Evolutionary conservation across 2,113 vertebrate species (phyloP).

Genomic region (Rafetus swinhoei): DNA sequence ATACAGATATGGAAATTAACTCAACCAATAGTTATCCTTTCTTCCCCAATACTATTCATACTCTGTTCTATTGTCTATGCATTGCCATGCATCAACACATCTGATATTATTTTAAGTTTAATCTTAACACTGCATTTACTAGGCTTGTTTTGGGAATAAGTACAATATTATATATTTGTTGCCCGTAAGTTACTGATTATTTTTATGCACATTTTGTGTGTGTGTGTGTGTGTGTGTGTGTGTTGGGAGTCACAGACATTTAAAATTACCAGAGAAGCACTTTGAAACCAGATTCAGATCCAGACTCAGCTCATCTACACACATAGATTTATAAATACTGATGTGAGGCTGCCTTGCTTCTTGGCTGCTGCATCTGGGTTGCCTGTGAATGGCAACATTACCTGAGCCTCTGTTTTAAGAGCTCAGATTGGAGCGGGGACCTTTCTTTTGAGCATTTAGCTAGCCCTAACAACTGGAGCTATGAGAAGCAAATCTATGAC

Average conservation of each 20-base stretch:
- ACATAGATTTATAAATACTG: slow-evolving; percentile 18
- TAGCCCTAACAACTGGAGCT: neutral
- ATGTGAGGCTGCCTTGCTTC: slow-evolving; percentile 8
- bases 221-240: no score
- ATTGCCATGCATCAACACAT: neutral
- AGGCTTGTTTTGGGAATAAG: neutral
- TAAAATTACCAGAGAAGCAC: neutral
- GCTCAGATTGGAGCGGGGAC: neutral
- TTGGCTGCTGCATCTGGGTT: neutral
- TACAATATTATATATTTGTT: neutral
- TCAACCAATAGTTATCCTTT: neutral
- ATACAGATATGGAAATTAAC: neutral
- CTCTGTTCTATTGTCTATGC: neutral
- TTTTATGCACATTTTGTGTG: no score
- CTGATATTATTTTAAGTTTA: neutral
- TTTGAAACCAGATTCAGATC: neutral
- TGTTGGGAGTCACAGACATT: neutral
- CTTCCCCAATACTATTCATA: neutral
- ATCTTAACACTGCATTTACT: neutral
- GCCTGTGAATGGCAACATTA: neutral
- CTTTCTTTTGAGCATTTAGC: neutral
- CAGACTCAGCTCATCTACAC: neutral
- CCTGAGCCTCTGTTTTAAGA: neutral
- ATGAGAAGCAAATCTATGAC: neutral
- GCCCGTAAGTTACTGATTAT: neutral